Base-by-base conservation (phyloP, 2,113 vertebrate species). In the Indicator maculatus region DNA sequence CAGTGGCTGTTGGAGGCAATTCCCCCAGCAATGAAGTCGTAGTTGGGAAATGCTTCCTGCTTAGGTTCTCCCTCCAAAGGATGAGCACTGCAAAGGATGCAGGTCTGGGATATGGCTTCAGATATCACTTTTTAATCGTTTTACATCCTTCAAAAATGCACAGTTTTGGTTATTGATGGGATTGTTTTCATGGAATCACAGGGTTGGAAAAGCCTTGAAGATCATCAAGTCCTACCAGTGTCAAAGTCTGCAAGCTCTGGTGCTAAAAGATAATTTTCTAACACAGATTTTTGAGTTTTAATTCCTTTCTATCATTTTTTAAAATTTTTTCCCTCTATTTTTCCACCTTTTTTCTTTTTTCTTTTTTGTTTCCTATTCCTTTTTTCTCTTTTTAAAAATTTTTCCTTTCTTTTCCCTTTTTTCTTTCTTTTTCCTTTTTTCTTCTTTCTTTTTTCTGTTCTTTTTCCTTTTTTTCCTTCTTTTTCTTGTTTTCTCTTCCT, bases 1-100 rank as follows among this genome's bases (percentile, higher is more conserved):
- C 8, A 15, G 8, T 8, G 8, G 24, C 84, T 50, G 24, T 52
- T 59, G 85, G 59, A 61, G 26, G 38, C 41, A 33, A 80, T 41
- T 89, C 59, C 56, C 0, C 0, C 14, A 44, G 28, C 15, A 50
- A 19, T 4, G 7, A 33, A 0, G 0, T 23, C 3, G 1, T 33
- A 45, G 69, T 80, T 70, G 53, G 70, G 53, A 67, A 56, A 47
- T 45, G 10, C 7, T 21, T 90, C 12, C 12, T 73, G 15, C 8
- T 53, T 47, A 15, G 0, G 1, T 53, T 79, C 6, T 53, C 16
- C 6, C 13, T 58, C 4, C 2, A 61, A 66, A 76, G 11, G 38
- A 61, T 36, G 16, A 63, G 11, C 1, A 0, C n/a, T 56, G 36
- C 38, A 76, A 61, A 74, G 16, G 21, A 59, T 38, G 63, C 26